Evolutionary conservation across 2,797 vertebrate species (phyloP).

Genomic region (Semaprochilodus insignis): DNA sequence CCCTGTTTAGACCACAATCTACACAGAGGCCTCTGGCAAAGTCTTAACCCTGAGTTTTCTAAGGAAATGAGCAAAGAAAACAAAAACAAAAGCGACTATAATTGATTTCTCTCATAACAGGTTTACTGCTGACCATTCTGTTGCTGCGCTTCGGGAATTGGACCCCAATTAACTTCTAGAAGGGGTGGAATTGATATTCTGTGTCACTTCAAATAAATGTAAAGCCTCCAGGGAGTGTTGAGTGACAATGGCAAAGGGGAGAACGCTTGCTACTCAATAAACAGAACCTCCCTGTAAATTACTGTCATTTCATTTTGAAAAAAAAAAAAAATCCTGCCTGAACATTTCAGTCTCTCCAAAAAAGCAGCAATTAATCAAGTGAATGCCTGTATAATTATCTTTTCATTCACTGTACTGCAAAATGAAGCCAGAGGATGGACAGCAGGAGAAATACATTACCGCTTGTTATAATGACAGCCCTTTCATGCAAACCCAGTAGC

Average conservation of each 20-base stretch:
- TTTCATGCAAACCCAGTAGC: neutral
- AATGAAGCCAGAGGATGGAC: slow-evolving; percentile 39
- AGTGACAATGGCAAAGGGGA: slow-evolving; percentile 56
- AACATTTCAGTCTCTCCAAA: slow-evolving; percentile 54
- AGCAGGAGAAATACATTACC: slow-evolving; percentile 33
- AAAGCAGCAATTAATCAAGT: slow-evolving; percentile 67
- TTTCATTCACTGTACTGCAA: slow-evolving; percentile 43
- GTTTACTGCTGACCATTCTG: slow-evolving; percentile 53
- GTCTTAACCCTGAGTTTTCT: slow-evolving; percentile 48
- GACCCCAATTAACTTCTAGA: slow-evolving; percentile 68
- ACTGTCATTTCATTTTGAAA: slow-evolving; percentile 57
- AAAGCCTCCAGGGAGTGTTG: slow-evolving; percentile 43
- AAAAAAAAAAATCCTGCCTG: slow-evolving; percentile 45
- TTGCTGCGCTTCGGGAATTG: slow-evolving; percentile 39
- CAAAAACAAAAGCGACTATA: slow-evolving; percentile 37
- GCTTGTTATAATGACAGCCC: slow-evolving; percentile 19
- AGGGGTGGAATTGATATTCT: slow-evolving; percentile 57
- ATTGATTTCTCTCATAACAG: slow-evolving; percentile 50
- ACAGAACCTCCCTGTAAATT: slow-evolving; percentile 54
- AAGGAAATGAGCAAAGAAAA: slow-evolving; percentile 43
- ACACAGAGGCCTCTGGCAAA: slow-evolving; percentile 43
- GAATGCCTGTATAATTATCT: slow-evolving; percentile 67
- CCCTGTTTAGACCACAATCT: slow-evolving; percentile 33
- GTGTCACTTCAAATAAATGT: slow-evolving; percentile 62
- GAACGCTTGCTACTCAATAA: slow-evolving; percentile 43